Base-by-base conservation (phyloP, 2,113 vertebrate genomes). In the Petromus typicus region DNA sequence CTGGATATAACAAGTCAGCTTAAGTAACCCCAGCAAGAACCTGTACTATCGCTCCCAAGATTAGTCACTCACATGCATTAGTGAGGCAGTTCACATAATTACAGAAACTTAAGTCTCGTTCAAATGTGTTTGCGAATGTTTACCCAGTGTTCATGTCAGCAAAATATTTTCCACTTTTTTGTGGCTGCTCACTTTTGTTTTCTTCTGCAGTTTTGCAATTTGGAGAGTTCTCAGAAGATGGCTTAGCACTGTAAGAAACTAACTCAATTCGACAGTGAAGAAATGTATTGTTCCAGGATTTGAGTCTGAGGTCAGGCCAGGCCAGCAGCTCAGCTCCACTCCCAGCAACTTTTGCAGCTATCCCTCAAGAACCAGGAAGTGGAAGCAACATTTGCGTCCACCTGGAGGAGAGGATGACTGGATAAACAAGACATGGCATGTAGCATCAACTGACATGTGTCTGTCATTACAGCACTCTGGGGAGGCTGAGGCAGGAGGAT, bases 91-190 rank as follows among this genome's bases (percentile, higher is more conserved):
- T 25, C 13, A 25, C 61, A 25, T 0, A 91, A 82, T 73, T 40
- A 37, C 1, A 84, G 43, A 80, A 59, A 64, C 61, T n/a, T 54
- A 64, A 85, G 45, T 73, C 56, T 73, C 66, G 43, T 48, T 87
- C 37, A 51, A 75, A 45, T 4, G 12, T 54, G 57, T n/a, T 84
- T 91, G 2, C 64, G 27, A 3, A 11, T 13, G 66, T 84, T 45
- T 54, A 17, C 34, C 63, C 69, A 4, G 59, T 11, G 66, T 87
- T 92, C 56, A 1, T 40, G 73, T 95, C 82, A 94, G 86, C 89
- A 95, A 75, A 95, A 61, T 67, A 22, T 61, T 92, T 73, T 80
- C 85, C 54, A 61, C 23, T 93, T 90, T 89, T 81, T 45, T 57
- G 67, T 71, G 90, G 83, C 45, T 91, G 67, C 67, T 91, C n/a